A percentile compares a stretch with the other conserved stretches of the same genome.
Evolutionary conservation across 2,888 invertebrate genomes (phyloP).

Genomic region (Acrocera orbiculus): DNA sequence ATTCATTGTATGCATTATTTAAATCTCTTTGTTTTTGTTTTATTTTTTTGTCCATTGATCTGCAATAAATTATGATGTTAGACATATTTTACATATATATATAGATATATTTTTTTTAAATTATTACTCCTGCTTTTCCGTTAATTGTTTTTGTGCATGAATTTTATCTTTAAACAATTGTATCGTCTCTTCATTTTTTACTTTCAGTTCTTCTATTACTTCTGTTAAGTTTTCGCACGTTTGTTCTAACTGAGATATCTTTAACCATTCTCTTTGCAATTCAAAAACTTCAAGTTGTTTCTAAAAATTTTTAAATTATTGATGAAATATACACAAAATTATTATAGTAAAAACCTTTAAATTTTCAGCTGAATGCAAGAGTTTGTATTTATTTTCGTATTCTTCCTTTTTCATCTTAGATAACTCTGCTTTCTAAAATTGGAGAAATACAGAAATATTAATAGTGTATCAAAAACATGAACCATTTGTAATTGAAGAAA

Average conservation of each 20-base stretch:
- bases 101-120: too few relatives aligned
- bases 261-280: conserved; percentile 20
- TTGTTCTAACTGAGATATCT: conserved; percentile 32
- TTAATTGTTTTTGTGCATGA: conserved; percentile 5
- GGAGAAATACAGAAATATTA: not conserved
- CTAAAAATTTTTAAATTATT: not conserved
- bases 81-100: too few relatives aligned
- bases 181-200: conserved; percentile 27
- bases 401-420: conserved; percentile 35
- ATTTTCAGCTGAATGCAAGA: conserved; percentile 37
- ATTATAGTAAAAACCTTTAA: conserved; percentile 25
- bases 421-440: conserved; percentile 5
- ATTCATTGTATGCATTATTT: conserved; percentile 13
- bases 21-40: conserved; percentile 6
- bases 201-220: conserved; percentile 21
- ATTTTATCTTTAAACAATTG: conserved; percentile 27
- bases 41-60: conserved; percentile 13
- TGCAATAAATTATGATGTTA: conserved; percentile 6
- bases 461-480: too few relatives aligned
- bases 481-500: too few relatives aligned
- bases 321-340: not conserved
- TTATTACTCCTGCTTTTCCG: too few relatives aligned
- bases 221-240: conserved; percentile 28
- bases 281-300: conserved; percentile 13
- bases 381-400: conserved; percentile 37